Evolutionary conservation across 2,797 vertebrate species (phyloP).

Genomic region (Carduelis carduelis): DNA sequence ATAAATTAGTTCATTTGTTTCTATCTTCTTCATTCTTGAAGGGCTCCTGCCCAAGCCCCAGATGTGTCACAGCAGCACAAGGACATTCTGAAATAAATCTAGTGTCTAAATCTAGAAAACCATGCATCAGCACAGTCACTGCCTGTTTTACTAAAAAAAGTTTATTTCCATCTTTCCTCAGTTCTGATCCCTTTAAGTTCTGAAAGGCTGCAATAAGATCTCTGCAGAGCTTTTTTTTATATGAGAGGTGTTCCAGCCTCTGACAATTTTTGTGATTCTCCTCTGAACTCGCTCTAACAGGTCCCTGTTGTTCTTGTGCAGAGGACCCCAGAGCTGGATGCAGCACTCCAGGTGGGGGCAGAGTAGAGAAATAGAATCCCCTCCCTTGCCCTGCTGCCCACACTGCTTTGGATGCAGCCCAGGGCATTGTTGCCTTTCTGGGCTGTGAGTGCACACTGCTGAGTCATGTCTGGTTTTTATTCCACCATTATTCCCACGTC

Average conservation of each 20-base stretch:
- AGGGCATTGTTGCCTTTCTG: background rate
- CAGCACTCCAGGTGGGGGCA: rapidly evolving
- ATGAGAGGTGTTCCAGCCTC: background rate
- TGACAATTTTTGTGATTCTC: background rate
- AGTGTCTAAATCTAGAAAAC: background rate
- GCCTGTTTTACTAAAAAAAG: background rate
- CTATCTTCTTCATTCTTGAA: background rate
- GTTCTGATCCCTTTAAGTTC: background rate
- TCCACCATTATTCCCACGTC: rapidly evolving
- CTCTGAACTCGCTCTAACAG: background rate
- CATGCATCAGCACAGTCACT: background rate
- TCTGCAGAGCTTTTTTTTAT: background rate
- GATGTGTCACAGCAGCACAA: background rate
- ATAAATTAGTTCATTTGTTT: background rate
- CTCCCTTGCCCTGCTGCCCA: rapidly evolving
- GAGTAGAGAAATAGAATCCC: background rate
- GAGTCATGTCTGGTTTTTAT: background rate
- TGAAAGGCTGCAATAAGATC: background rate
- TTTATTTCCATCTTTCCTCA: background rate
- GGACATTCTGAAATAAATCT: background rate
- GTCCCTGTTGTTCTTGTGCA: background rate
- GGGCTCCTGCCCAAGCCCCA: background rate
- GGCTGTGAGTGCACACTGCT: background rate
- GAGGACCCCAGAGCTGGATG: background rate
- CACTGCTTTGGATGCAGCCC: background rate